A percentile compares a stretch with the other conserved stretches of the same genome.
phyloP scores from a whole-genome alignment of 2,888 invertebrate genomes.

The Drosophila pseudotakahashii region DNA sequence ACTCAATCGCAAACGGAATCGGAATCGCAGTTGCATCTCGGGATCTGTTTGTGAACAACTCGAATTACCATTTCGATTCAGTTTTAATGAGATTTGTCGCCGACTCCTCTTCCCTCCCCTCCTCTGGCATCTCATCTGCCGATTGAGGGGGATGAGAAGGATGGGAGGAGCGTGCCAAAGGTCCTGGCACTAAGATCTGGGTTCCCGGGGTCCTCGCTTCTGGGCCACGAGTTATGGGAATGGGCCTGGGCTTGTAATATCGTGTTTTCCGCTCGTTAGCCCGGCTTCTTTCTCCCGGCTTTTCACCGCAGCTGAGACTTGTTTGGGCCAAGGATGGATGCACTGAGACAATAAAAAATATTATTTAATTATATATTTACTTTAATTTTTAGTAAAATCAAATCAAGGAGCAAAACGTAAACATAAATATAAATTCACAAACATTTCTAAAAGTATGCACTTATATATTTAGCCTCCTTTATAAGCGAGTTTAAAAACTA shows the following conservation, averaged over 20 bases:
- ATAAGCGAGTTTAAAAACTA: no score
- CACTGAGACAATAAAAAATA: constrained; percentile 19
- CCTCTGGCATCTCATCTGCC: constrained; percentile 53
- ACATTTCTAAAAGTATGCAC: no score
- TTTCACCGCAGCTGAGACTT: constrained; percentile 36
- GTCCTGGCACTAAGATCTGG: constrained; percentile 5
- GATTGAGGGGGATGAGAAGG: constrained; percentile 2
- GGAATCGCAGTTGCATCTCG: constrained; percentile 54
- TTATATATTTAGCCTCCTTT: no score
- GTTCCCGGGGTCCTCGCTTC: constrained; percentile 5
- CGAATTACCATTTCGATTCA: constrained; percentile 79
- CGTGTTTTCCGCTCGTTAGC: constrained; percentile 71
- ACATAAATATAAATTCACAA: no score
- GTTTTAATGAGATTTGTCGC: constrained; percentile 76
- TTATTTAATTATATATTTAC: no score
- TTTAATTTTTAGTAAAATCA: no score
- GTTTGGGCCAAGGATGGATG: constrained; percentile 24
- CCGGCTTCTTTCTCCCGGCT: constrained; percentile 9
- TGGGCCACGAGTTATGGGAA: constrained; percentile 71
- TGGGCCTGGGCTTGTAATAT: constrained; percentile 66
- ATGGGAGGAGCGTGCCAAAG: constrained; percentile 42
- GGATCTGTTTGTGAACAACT: constrained; percentile 74
- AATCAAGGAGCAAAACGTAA: no score
- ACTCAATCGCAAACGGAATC: constrained; percentile 60
- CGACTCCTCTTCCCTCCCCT: constrained; percentile 9